Evolutionary conservation across 2,113 vertebrate genomes (phyloP).

Genomic region (Rhabdornis inornatus): DNA sequence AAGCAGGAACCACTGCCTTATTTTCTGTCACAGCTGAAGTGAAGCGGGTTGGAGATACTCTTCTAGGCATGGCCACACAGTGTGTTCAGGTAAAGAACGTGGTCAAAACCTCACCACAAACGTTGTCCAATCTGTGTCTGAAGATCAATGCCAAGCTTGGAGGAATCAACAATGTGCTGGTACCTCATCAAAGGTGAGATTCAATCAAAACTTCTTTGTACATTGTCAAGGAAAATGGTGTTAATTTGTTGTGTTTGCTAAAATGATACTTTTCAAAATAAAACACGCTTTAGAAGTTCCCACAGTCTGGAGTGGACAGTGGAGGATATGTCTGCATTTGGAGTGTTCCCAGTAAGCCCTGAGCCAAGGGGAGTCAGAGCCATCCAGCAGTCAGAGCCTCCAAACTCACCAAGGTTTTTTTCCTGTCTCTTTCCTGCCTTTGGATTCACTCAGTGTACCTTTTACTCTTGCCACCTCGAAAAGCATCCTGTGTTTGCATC

Average conservation of each 20-base stretch:
- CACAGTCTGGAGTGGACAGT: not conserved
- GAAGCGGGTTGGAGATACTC: constrained; percentile 95
- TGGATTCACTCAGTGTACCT: not conserved
- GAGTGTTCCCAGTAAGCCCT: not conserved
- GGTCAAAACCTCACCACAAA: constrained; percentile 97
- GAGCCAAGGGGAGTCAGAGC: not conserved
- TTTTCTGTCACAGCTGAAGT: constrained; percentile 85
- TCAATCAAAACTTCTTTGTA: not conserved
- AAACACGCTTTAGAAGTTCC: not conserved
- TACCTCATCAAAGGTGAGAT: constrained; percentile 94
- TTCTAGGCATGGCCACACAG: constrained; percentile 97
- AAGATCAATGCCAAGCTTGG: constrained; percentile 99
- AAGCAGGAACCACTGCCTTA: not conserved
- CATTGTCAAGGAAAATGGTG: not conserved
- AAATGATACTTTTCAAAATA: not conserved
- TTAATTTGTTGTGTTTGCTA: not conserved
- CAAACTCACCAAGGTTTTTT: not conserved
- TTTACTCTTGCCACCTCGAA: not conserved
- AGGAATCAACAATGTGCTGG: constrained; percentile 97
- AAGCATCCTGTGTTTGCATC: not conserved
- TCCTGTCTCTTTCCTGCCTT: not conserved
- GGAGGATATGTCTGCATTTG: not conserved
- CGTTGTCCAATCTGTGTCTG: constrained; percentile 96
- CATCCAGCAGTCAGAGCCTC: not conserved
- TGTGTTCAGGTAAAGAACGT: constrained; percentile 99